Base-by-base conservation (phyloP, 2,113 vertebrate genomes). In the Rousettus leschenaultii region DNA sequence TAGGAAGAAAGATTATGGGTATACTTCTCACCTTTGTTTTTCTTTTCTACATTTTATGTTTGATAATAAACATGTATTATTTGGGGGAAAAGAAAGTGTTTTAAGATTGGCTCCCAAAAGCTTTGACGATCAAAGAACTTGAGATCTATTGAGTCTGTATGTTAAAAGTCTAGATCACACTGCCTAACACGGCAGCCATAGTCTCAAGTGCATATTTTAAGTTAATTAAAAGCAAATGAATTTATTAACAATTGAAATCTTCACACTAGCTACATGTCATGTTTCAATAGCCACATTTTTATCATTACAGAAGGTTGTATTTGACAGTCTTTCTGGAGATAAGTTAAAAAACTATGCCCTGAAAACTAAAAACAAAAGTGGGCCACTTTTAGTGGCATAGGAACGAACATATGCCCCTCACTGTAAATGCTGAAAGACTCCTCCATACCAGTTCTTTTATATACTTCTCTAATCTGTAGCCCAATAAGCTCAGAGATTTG, bases 21-120 rank as follows among this genome's bases (percentile, higher is more conserved):
- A 6, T 75, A 71, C 91, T 92, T 74, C 30, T 91, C 77, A 61
- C 79, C 18, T 79, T 79, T 14, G 3, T 79, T 95, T 74, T 82
- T 70, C 21, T 91, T 87, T 70, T 63, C 35, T 84, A 5, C 63
- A 57, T 93, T 93, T 94, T 95, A 33, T 51, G 48, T 75, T 79
- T 85, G 22, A 78, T 92, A 78, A 89, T 86, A 96, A 95, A 73
- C 57, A 65, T 53, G 21, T 83, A 66, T 82, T 93, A 68, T 90
- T 95, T 82, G 35, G 28, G 26, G 19, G 77, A 86, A 65, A 35
- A 24, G 77, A 24, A 70, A 79, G 5, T 40, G 5, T 82, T 70
- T 93, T 86, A 77, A 82, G 28, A 71, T 66, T 48, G n/a, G 10
- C 40, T 93, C 48, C 63, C 40, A 65, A 78, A 22, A 92, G 7